Conservation (phyloP, 2,888 invertebrate genomes). For the Ochropacha duplaris region DNA sequence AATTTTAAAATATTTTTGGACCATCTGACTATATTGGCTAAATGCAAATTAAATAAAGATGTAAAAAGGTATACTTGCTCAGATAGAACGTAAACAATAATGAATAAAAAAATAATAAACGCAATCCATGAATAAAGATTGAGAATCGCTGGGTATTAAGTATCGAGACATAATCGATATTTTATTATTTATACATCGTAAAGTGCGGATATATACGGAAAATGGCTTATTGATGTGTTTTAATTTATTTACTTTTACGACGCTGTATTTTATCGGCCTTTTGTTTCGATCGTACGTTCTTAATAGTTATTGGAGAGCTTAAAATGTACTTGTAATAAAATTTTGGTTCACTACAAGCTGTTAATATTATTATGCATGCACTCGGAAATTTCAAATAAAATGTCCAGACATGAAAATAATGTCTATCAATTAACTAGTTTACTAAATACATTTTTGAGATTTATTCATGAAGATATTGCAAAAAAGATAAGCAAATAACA, state of each 20-base stretch:
- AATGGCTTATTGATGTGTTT: slow-evolving; percentile 2
- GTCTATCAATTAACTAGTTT: no score
- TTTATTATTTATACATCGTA: slow-evolving; percentile 25
- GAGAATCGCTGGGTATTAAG: slow-evolving; percentile 17
- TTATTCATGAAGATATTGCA: no score
- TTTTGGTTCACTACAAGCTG: background rate
- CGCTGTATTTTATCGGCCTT: slow-evolving; percentile 3
- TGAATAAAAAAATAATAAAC: slow-evolving; percentile 25
- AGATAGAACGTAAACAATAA: slow-evolving; percentile 14
- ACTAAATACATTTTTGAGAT: no score
- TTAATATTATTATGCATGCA: no score
- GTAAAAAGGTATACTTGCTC: slow-evolving; percentile 21
- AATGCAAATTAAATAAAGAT: slow-evolving; percentile 30
- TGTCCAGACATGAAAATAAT: no score
- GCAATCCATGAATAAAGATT: slow-evolving; percentile 42
- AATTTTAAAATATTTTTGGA: no score
- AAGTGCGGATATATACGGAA: slow-evolving; percentile 4
- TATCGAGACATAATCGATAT: slow-evolving; percentile 32
- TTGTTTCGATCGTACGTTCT: background rate
- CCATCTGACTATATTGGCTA: no score
- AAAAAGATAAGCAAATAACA: no score
- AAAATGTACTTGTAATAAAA: background rate
- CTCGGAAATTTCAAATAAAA: no score
- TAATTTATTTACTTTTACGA: slow-evolving; percentile 9
- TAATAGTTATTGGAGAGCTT: background rate